phyloP scores from a whole-genome alignment of 2,888 invertebrate genomes.

The Carabus problematicus region DNA sequence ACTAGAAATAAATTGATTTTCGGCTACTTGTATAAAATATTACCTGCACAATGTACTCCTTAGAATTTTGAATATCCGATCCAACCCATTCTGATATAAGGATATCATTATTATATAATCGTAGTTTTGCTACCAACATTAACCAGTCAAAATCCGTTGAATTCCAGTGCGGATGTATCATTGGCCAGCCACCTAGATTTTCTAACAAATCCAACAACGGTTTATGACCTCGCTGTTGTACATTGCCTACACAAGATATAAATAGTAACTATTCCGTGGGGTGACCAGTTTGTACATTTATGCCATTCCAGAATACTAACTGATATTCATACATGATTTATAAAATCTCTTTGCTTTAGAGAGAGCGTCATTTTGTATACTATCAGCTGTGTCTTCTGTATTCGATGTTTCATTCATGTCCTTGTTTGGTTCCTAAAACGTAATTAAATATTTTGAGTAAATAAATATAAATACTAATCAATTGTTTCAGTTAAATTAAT shows the following conservation, averaged over 20 bases:
- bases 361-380: slow-evolving; percentile 66
- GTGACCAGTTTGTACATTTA: slow-evolving; percentile 7
- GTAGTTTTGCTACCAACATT: slow-evolving; percentile 73
- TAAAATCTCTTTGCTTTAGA: slow-evolving; percentile 84
- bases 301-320: slow-evolving; percentile 49
- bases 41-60: slow-evolving; percentile 84
- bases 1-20: slow-evolving; percentile 6
- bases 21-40: too few species aligned
- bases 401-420: neutral
- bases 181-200: slow-evolving; percentile 89
- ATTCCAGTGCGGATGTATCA: slow-evolving; percentile 73
- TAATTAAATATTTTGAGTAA: slow-evolving; percentile 4
- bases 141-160: slow-evolving; percentile 73
- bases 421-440: neutral
- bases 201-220: slow-evolving; percentile 74
- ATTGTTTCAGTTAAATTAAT: neutral
- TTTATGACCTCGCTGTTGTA: slow-evolving; percentile 66
- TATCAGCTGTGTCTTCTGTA: neutral
- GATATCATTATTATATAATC: slow-evolving; percentile 85
- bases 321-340: slow-evolving; percentile 84
- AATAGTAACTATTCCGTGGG: slow-evolving; percentile 5
- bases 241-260: too few species aligned
- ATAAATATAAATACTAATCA: slow-evolving; percentile 1
- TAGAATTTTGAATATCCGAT: slow-evolving; percentile 92
- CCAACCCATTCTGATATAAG: slow-evolving; percentile 89